Evolutionary conservation across 2,888 invertebrate species (phyloP), one percentile per base, ranked within the genome.

Genomic region (Gnatocerus cornutus): DNA sequence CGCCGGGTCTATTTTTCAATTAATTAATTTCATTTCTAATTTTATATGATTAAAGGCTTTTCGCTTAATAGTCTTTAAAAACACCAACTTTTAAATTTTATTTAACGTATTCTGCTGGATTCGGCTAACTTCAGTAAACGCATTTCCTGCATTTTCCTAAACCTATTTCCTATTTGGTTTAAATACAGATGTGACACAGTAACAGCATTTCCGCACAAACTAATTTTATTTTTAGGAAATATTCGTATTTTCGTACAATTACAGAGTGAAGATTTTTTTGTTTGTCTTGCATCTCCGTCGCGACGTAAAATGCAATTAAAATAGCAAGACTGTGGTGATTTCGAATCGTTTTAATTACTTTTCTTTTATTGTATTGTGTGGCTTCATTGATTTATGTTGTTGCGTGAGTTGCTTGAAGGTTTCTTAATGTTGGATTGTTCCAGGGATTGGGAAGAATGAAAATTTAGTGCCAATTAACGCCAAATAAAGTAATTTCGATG

Each of bases 401-500:
- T 21, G 48, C 48, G 48, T 9, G 27, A 48, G 48, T 16, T 9
- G 7, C 48, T 48, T 27, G 58, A 39, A 56, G 21, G 12, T 21
- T 43, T 56, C 27, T 43, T 27, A 27, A 45, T 58, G 16, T 41
- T 27, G 58, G 46, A 48, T 33, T 33, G 30, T n/a, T 41, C 13
- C 13, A 43, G 2, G 8, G 37, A 53, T 53, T 10, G 53, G 4
- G 53, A 41, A 27, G 27, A 53, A 53, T 52, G 41, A 68, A 37
- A 37, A 68, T 68, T 68, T 68, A 68, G 27, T 41, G 61, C 53
- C 67, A 68, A 68, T 68, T 68, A 68, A 53, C 43, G 67, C 39
- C 53, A 53, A 68, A 66, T 58, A 59, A 59, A 58, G 59, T 59
- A 66, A 66, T 66, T 66, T 66, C 66, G 46, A 66, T 59, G 67